A percentile compares a stretch with the other conserved stretches of the same genome.
These are phyloP conservation scores for Riptortus pedestris DNA, from an alignment of 1,140 invertebrate genomes.

Conservation along the genomic window DNA sequence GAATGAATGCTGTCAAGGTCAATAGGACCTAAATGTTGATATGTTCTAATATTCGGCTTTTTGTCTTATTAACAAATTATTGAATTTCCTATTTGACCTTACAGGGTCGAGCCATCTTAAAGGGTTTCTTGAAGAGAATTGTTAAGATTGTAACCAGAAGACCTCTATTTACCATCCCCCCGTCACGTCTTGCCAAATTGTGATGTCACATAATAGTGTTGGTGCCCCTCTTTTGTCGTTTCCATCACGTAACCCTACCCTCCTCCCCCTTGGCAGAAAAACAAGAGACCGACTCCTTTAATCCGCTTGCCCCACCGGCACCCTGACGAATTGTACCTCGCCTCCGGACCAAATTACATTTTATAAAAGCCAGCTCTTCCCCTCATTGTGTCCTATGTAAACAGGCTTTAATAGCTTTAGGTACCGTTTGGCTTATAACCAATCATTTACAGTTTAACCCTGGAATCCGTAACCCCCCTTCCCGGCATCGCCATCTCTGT, in stretches of 20 bases:
- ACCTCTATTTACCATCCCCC: too few relatives aligned
- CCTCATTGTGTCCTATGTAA: neutral
- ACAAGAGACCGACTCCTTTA: neutral
- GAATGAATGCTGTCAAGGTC: too few relatives aligned
- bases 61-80: too few relatives aligned
- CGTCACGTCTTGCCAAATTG: neutral
- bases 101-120: too few relatives aligned
- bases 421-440: neutral
- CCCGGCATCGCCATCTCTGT: neutral
- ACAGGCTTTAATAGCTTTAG: neutral
- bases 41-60: too few relatives aligned
- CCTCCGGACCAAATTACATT: neutral
- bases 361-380: neutral
- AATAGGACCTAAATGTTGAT: too few relatives aligned
- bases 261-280: neutral
- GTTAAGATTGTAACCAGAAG: too few relatives aligned
- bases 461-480: neutral
- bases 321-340: neutral
- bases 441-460: neutral
- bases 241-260: neutral
- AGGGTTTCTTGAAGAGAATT: too few relatives aligned
- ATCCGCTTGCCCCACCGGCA: neutral
- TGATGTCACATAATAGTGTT: neutral
- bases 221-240: too few relatives aligned
- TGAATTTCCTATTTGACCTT: too few relatives aligned